Base-by-base conservation (phyloP, 2,888 invertebrate species). In the Melikaiella ostensackeni region DNA sequence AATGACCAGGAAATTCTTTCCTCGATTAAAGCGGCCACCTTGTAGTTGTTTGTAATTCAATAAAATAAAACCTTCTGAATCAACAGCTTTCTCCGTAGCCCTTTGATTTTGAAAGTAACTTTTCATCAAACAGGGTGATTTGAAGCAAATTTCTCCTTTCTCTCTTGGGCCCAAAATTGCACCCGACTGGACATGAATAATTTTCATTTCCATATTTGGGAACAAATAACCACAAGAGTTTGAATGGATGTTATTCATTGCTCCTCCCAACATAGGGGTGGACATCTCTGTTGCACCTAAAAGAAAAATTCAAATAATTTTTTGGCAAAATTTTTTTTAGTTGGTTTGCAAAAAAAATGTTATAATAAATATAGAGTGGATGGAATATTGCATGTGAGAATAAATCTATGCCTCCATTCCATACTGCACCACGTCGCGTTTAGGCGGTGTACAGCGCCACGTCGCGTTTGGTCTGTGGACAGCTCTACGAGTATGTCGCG, bases 121-220 rank as follows among this genome's bases (percentile, higher is more conserved):
- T 11, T 59, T 76, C 82, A 84, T 84, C 63, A 81, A 76, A n/a
- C 61, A 75, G 0, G 63, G 63, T 21, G 82, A 75, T 74, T 82
- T 82, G 7, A 79, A 70, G 33, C 76, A 81, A 13, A 85, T 4
- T 79, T 85, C 85, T 16, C 84, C 85, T 46, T 66, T 24, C 70
- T 82, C 19, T 16, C 79, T 80, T 27, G 76, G 57, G n/a, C 73
- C 80, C 24, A 84, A 55, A 46, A 9, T 50, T 30, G 66, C n/a
- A 0, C 75, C 75, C 2, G 80, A 78, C 27, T 75, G 63, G 0
- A 64, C 61, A 64, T 83, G 81, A 19, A 83, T 9, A 7, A 85
- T 35, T 77, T 83, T 84, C 11, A 84, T 11, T 50, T 81, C 19
- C 27, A 76, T 75, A 66, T 82, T 82, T 13, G 70, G 50, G 11